Evolutionary conservation across 1,140 invertebrate genomes (phyloP).

Genomic region (Zeugodacus cucurbitae): DNA sequence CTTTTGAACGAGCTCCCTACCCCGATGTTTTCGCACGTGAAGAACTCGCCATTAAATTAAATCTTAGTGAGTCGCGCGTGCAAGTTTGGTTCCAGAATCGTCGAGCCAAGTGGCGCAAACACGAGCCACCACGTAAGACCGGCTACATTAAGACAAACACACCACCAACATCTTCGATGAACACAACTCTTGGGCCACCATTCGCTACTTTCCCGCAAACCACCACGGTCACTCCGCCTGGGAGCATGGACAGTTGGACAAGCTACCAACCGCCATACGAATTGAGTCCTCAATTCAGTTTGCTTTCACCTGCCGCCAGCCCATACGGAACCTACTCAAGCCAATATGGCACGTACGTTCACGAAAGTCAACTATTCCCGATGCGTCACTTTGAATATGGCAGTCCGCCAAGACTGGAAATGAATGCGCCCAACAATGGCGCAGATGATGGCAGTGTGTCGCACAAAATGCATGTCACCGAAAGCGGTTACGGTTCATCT

Average conservation of each 20-base stretch:
- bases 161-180: constrained; percentile 69
- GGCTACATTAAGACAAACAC: constrained; percentile 77
- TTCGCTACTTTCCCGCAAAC: constrained; percentile 72
- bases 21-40: constrained; percentile 97
- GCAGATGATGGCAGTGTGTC: constrained; percentile 48
- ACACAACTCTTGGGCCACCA: constrained; percentile 74
- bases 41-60: constrained; percentile 89
- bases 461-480: constrained; percentile 44
- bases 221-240: constrained; percentile 71
- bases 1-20: constrained; percentile 94
- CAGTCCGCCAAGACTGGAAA: constrained; percentile 61
- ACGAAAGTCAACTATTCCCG: constrained; percentile 63
- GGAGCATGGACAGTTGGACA: constrained; percentile 77
- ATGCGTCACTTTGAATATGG: constrained; percentile 65
- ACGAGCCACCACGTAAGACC: constrained; percentile 95
- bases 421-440: constrained; percentile 45
- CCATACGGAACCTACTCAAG: constrained; percentile 69
- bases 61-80: constrained; percentile 91
- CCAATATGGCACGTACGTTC: constrained; percentile 64
- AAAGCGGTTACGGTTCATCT: constrained; percentile 40
- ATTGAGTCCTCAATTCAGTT: constrained; percentile 76
- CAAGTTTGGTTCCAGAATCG: constrained; percentile 89
- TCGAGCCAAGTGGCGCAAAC: constrained; percentile 96
- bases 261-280: constrained; percentile 81
- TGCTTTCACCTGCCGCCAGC: constrained; percentile 76